phyloP scores from a whole-genome alignment of 2,888 invertebrate species.

The Pristionchus entomophagus region DNA sequence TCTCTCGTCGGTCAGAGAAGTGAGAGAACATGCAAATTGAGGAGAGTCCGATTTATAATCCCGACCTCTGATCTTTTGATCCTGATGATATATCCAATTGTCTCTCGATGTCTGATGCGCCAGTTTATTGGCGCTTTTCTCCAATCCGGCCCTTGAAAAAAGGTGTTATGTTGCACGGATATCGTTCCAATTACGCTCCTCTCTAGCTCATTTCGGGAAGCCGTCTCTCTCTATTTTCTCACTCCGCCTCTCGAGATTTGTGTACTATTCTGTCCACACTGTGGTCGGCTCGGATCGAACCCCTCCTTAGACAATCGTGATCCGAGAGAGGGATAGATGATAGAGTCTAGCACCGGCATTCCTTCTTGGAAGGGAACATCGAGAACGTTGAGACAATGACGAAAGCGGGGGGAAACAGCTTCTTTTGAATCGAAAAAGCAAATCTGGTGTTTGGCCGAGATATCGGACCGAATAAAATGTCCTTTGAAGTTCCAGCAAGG shows the following conservation, averaged over 20 bases:
- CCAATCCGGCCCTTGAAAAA: slow-evolving; percentile 14
- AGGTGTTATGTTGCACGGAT: not conserved
- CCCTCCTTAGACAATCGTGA: not conserved
- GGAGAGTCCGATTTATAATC: not conserved
- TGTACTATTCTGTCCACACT: slow-evolving; percentile 9
- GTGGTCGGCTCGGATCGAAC: not conserved
- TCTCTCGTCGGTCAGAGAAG: too few relatives aligned
- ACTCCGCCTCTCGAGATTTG: not conserved
- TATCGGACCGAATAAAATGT: too few relatives aligned
- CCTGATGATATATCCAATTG: not conserved
- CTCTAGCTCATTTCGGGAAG: not conserved
- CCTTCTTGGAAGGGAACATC: not conserved
- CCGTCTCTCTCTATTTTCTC: not conserved
- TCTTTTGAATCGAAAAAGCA: not conserved
- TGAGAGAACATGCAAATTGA: not conserved
- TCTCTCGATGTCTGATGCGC: not conserved
- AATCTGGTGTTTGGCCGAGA: not conserved
- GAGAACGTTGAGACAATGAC: not conserved
- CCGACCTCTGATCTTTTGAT: not conserved
- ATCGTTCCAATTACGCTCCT: slow-evolving; percentile 19
- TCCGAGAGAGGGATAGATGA: not conserved
- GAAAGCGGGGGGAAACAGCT: not conserved
- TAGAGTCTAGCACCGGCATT: not conserved
- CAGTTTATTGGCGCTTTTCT: too few relatives aligned
- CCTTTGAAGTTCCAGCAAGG: too few relatives aligned